phyloP scores from a whole-genome alignment of 2,797 vertebrate genomes.

The Pachyuromys duprasi region DNA sequence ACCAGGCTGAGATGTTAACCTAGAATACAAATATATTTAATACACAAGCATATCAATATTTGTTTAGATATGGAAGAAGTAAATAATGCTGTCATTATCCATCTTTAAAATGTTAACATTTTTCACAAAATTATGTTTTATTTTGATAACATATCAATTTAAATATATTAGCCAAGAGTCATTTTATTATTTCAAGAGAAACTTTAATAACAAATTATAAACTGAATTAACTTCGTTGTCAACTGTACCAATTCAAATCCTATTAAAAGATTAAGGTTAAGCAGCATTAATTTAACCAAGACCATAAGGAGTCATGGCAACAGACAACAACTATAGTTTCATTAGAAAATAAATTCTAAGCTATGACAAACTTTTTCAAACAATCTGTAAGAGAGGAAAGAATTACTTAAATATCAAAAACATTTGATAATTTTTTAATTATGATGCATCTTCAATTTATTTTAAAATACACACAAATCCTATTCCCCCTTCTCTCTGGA shows the following conservation, averaged over 20 bases:
- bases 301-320: not conserved
- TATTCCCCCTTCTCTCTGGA: not conserved
- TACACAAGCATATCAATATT: slow-evolving; percentile 73
- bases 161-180: slow-evolving; percentile 42
- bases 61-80: slow-evolving; percentile 58
- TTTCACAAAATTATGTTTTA: slow-evolving; percentile 49
- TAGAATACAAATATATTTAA: slow-evolving; percentile 86
- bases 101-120: slow-evolving; percentile 49
- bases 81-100: slow-evolving; percentile 55
- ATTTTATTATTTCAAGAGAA: slow-evolving; percentile 68
- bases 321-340: not conserved
- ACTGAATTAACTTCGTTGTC: slow-evolving; percentile 31
- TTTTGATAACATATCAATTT: slow-evolving; percentile 29
- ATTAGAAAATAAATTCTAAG: slow-evolving; percentile 64
- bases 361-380: slow-evolving; percentile 54
- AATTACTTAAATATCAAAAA: slow-evolving; percentile 9
- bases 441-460: not conserved
- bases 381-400: not conserved
- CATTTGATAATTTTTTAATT: slow-evolving; percentile 43
- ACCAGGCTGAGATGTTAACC: slow-evolving; percentile 95
- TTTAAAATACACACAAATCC: not conserved
- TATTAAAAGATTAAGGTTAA: slow-evolving; percentile 60
- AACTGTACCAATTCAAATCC: slow-evolving; percentile 60
- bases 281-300: slow-evolving; percentile 43
- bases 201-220: slow-evolving; percentile 56